Evolutionary conservation across 2,797 vertebrate genomes (phyloP), one percentile per base, ranked within the genome.

Genomic region (Acrossocheilus fasciatus): DNA sequence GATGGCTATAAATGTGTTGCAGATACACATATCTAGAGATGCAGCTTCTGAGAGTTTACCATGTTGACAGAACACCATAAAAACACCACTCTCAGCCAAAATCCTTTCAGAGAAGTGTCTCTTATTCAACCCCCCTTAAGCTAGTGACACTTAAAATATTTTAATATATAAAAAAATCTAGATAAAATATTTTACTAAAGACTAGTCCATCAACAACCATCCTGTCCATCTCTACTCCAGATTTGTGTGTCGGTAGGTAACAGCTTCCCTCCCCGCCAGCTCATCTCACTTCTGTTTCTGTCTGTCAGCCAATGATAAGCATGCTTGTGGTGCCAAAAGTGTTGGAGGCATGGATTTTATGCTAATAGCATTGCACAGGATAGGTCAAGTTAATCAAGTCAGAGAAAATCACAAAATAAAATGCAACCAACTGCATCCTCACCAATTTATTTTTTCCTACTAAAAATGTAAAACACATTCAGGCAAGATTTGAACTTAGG

Each of bases 311-410:
- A 62, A 62, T 43, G 77, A 79, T 57, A 62, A 64, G 57, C 14
- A 0, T 62, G 36, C 57, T 79, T 62, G 36, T 30, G 8, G 57
- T 79, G 77, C 77, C 77, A 79, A 79, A 79, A 26, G 8, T 45
- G 57, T 79, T 79, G 23, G 36, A 79, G 39, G 57, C 36, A 79
- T 18, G 54, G 15, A 45, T 64, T 64, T 79, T 79, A 62, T 64
- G 57, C 64, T 79, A 79, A 79, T 64, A 79, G 23, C 57, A 62
- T 79, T 43, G 39, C 77, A 62, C n/a, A 26, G 57, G 43, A 62
- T 26, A 62, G 77, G 57, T 64, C 77, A 79, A 62, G 39, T 62
- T 79, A 79, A 79, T 79, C 57, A 79, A 79, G n/a, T 79, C 77
- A 45, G 77, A 79, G 23, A 79, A 30, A 62, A 62, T 43, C 39